Base-by-base conservation (phyloP, 1,140 invertebrate genomes). In the Halictus rubicundus region DNA sequence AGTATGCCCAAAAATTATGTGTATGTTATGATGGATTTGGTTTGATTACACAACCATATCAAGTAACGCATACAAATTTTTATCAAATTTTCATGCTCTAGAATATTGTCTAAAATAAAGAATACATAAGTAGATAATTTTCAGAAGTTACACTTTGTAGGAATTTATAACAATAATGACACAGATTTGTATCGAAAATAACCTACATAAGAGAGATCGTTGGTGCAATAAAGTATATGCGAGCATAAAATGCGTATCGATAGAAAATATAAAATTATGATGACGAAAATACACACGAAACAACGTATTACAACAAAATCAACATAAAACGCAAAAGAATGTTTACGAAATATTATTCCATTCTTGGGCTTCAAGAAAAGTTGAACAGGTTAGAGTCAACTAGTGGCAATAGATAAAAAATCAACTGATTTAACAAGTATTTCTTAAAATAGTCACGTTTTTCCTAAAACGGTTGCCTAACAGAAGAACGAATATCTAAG, bases 311-410 rank as follows among this genome's bases (percentile, higher is more conserved):
- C 21, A 54, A 42, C 46, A 69, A 61, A 54, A n/a, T 7, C 39
- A 19, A 39, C 37, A 49, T 39, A 12, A 25, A 39, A 60, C 59
- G 9, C 1, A 52, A 27, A 12, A 23, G 32, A 68, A 79, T 12
- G 21, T 32, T 52, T 54, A 1, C 12, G 54, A 49, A 54, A 68
- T 63, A 57, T 39, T 37, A 39, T 59, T 64, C 25, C 23, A 68
- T 14, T 27, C n/a, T 39, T 27, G 19, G 5, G 21, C n/a, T 14
- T 66, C 25, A 3, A 27, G 16, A 39, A 57, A 16, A 46, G 63
- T 61, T 5, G 68, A 70, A 57, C 59, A 81, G 73, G 82, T 85
- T 84, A 84, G 73, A 60, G 19, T 60, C 37, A 32, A 59, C 68
- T 49, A 71, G 61, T 59, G 46, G 39, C 59, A 60, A 77, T 65